Conservation (phyloP, 2,113 vertebrate genomes). For the Illadopsis cleaveri region DNA sequence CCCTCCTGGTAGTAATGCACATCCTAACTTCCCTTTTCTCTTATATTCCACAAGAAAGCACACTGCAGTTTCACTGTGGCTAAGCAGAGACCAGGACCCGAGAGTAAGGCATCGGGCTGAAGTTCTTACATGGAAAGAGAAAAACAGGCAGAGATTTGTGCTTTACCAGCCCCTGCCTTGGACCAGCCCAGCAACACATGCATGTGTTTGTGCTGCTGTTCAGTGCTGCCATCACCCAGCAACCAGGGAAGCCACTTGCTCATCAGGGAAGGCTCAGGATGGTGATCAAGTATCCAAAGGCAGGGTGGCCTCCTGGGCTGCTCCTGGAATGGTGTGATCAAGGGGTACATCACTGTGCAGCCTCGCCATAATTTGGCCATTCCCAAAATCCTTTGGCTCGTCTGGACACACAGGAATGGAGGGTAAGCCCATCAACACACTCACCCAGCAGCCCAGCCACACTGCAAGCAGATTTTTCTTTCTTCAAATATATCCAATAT, state of each 20-base stretch:
- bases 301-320: neutral
- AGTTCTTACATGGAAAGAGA: neutral
- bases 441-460: neutral
- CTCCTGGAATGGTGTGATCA: neutral
- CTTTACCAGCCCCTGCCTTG: neutral
- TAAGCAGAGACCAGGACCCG: neutral
- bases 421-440: neutral
- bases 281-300: neutral
- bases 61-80: neutral
- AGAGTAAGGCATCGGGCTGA: neutral
- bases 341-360: neutral
- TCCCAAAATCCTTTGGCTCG: accelerated
- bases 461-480: neutral
- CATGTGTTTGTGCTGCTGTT: neutral
- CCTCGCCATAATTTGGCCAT: no score
- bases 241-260: neutral
- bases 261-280: neutral
- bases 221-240: neutral
- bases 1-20: neutral
- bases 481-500: neutral
- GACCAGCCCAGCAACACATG: neutral
- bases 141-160: neutral
- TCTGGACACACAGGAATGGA: neutral
- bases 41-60: neutral
- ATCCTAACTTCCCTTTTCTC: neutral